phyloP scores from a whole-genome alignment of 2,113 vertebrate species.

The Oreotragus oreotragus region DNA sequence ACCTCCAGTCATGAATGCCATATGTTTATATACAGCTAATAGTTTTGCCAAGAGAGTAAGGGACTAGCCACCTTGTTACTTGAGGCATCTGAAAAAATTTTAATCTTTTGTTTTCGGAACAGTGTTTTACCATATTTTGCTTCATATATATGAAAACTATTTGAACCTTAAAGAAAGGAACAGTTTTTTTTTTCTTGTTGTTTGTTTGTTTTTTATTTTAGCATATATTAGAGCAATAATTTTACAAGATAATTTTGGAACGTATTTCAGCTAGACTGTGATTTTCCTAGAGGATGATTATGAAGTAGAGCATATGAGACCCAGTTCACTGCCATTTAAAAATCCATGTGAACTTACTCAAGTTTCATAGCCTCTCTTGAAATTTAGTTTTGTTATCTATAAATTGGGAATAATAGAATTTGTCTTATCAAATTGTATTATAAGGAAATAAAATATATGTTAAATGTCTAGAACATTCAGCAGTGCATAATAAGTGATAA shows the following conservation, averaged over 20 bases:
- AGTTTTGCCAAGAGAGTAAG: neutral
- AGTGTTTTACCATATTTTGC: neutral
- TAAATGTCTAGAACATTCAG: neutral
- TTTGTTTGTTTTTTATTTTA: neutral
- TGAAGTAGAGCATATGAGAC: neutral
- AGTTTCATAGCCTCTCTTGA: neutral
- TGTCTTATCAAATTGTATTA: neutral
- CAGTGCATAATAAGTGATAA: neutral
- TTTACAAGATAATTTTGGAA: neutral
- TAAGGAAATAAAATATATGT: neutral
- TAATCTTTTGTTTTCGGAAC: neutral
- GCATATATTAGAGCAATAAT: neutral
- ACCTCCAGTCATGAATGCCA: constrained; percentile 14
- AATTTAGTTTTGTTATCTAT: neutral
- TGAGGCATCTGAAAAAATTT: neutral
- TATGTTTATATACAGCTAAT: neutral
- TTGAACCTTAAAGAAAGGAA: neutral
- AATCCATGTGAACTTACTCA: neutral
- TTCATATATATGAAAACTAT: neutral
- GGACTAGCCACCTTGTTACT: neutral
- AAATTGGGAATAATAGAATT: neutral
- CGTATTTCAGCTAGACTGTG: neutral
- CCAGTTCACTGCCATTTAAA: neutral
- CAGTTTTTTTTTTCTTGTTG: neutral
- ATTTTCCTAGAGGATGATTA: neutral